Evolutionary conservation across 2,797 vertebrate genomes (phyloP).

Genomic region (Silurus aristotelis): DNA sequence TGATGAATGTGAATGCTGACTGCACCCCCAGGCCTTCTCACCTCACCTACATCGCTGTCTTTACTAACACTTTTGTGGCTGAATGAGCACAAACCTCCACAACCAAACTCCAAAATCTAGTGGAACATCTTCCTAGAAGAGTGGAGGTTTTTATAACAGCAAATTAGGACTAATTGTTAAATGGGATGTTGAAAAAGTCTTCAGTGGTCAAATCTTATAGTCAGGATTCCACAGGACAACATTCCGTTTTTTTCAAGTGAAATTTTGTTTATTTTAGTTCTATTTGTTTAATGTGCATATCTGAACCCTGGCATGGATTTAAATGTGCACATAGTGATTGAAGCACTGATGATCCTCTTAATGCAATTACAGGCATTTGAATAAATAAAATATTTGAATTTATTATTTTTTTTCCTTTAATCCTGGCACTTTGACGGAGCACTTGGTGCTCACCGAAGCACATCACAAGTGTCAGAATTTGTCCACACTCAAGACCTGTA

Average conservation of each 20-base stretch:
- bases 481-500: constrained; percentile 72
- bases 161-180: no score
- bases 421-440: constrained; percentile 32
- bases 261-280: neutral
- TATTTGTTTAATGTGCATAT: neutral
- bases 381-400: neutral
- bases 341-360: neutral
- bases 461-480: constrained; percentile 74
- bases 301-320: neutral
- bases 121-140: no score
- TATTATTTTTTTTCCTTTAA: constrained; percentile 14
- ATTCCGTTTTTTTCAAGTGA: neutral
- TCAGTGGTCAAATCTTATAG: no score
- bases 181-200: no score
- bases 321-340: neutral
- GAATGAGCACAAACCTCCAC: no score
- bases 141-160: no score
- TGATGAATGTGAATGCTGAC: no score
- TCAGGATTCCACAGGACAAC: no score
- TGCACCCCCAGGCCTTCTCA: no score
- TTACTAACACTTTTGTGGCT: no score
- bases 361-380: neutral
- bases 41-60: no score
- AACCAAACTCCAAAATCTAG: no score
- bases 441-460: constrained; percentile 60